Percentiles rank a stretch among this genome's conserved stretches.
phyloP scores from a whole-genome alignment of 2,888 invertebrate genomes.

The Melikaiella ostensackeni region DNA sequence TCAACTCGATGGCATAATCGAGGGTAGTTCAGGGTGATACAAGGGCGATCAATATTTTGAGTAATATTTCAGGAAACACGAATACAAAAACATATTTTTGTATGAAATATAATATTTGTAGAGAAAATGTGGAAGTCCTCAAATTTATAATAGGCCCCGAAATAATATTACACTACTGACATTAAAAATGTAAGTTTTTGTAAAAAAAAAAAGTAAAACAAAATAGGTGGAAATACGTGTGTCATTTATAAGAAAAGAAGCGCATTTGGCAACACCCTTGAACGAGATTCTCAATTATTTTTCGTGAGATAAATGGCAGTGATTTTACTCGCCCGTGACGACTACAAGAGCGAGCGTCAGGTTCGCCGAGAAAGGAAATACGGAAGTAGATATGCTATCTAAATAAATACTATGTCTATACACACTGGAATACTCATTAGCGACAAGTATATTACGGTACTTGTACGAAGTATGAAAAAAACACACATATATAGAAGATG shows the following conservation, averaged over 20 bases:
- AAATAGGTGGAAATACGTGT: background rate
- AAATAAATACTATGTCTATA: conserved; percentile 75
- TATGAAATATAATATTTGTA: too few relatives aligned
- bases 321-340: conserved; percentile 41
- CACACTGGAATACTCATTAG: conserved; percentile 72
- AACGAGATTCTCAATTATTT: conserved; percentile 20
- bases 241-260: background rate
- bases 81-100: too few relatives aligned
- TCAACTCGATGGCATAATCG: background rate
- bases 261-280: background rate
- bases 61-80: too few relatives aligned
- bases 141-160: too few relatives aligned
- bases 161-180: background rate
- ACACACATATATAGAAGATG: conserved; percentile 15
- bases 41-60: background rate
- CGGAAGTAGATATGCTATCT: conserved; percentile 61
- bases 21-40: background rate
- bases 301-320: conserved; percentile 44
- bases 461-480: conserved; percentile 50
- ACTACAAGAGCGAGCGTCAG: conserved; percentile 47
- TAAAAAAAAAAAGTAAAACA: background rate
- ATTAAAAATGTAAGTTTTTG: background rate
- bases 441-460: conserved; percentile 60
- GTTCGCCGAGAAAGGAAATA: conserved; percentile 55
- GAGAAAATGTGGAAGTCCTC: too few relatives aligned